Percentiles rank a stretch among this genome's conserved stretches.
Conservation (phyloP, 2,888 invertebrate species). For the Hydrotaea diabolus region DNA sequence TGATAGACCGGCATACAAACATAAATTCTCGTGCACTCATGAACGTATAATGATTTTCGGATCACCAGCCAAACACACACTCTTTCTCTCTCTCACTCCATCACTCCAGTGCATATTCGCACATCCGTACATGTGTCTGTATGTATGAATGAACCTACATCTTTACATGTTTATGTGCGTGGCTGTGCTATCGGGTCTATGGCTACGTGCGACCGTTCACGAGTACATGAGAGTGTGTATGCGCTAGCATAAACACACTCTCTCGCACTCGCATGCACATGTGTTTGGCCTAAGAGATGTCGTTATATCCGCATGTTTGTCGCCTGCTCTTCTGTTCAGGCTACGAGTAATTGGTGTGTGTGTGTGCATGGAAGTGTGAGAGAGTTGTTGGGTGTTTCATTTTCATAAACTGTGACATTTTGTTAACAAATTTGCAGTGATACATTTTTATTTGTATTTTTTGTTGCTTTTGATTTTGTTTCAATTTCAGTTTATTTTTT, state of each 20-base stretch:
- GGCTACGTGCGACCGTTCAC: slow-evolving; percentile 21
- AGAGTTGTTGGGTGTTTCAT: slow-evolving; percentile 33
- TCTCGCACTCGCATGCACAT: no score
- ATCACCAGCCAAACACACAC: slow-evolving; percentile 5
- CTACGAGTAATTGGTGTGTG: background rate
- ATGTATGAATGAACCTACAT: no score
- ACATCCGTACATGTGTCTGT: background rate
- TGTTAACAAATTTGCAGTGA: slow-evolving; percentile 63
- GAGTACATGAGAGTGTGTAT: background rate
- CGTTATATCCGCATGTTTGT: background rate
- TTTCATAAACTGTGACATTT: slow-evolving; percentile 60
- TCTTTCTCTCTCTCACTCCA: no score
- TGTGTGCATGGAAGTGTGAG: no score
- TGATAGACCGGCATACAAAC: background rate
- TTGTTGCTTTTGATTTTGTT: background rate
- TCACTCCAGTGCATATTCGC: background rate
- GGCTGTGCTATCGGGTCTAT: background rate
- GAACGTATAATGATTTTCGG: slow-evolving; percentile 5
- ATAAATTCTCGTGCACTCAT: slow-evolving; percentile 9
- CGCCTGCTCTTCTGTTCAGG: no score
- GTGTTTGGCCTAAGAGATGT: background rate
- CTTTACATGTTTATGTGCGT: background rate
- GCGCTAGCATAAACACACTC: no score
- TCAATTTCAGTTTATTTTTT: background rate
- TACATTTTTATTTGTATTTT: slow-evolving; percentile 42